These are phyloP conservation scores for Standfussiana lucernea DNA, from an alignment of 2,888 invertebrate species.

Conservation along the genomic window DNA sequence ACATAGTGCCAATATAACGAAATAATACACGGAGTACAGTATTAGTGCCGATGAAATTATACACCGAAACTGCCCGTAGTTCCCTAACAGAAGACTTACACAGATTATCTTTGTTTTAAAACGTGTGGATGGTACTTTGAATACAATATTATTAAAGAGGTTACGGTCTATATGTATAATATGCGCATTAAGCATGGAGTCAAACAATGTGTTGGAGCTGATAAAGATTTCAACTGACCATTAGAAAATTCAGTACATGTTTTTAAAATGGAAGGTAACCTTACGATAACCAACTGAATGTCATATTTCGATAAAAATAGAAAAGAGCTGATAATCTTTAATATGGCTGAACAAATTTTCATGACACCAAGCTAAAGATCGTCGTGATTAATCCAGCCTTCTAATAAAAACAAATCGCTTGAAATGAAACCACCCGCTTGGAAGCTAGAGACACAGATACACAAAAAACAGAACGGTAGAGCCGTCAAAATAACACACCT, in stretches of 20 bases:
- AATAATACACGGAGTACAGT: not conserved
- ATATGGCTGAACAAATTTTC: not conserved
- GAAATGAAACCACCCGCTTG: too few relatives aligned
- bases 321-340: not conserved
- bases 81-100: constrained; percentile 6
- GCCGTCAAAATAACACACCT: not conserved
- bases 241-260: not conserved
- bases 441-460: too few relatives aligned
- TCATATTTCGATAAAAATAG: not conserved
- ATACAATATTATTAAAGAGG: constrained; percentile 30
- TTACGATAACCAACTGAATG: not conserved
- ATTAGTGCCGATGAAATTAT: not conserved
- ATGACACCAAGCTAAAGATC: too few relatives aligned
- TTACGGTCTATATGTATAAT: not conserved
- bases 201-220: not conserved
- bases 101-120: constrained; percentile 45
- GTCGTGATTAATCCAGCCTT: not conserved
- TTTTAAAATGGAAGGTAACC: not conserved
- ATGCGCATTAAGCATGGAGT: not conserved
- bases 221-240: not conserved
- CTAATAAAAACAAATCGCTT: not conserved
- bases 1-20: not conserved
- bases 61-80: not conserved
- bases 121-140: not conserved
- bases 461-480: not conserved